Evolutionary conservation across 2,113 vertebrate species (phyloP).

Genomic region (Raja brachyura): DNA sequence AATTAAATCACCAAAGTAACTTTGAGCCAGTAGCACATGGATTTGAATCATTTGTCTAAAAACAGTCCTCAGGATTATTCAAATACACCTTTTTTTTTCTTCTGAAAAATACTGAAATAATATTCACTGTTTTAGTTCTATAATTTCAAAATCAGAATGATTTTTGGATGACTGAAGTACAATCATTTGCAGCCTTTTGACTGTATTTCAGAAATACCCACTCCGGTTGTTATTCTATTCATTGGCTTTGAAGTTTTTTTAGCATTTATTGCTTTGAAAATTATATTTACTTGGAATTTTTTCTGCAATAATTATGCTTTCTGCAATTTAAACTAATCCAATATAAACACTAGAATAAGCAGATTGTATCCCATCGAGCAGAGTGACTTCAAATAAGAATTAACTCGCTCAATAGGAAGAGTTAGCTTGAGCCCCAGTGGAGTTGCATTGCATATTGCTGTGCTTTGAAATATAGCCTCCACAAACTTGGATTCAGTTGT

Average conservation of each 20-base stretch:
- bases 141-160: background rate
- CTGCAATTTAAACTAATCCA: slow-evolving; percentile 23
- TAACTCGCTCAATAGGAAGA: slow-evolving; percentile 6
- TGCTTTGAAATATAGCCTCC: background rate
- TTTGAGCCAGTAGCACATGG: background rate
- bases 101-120: background rate
- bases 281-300: background rate
- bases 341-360: slow-evolving; percentile 31
- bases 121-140: background rate
- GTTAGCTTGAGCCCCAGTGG: background rate
- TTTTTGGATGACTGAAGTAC: background rate
- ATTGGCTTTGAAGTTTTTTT: background rate
- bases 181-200: background rate
- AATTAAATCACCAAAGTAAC: background rate
- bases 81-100: background rate
- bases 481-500: background rate
- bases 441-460: background rate
- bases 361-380: slow-evolving; percentile 14
- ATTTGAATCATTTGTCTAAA: background rate
- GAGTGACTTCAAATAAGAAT: slow-evolving; percentile 28
- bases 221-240: background rate
- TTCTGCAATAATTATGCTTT: slow-evolving; percentile 3
- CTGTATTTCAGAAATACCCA: background rate
- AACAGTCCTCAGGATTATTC: background rate
- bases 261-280: background rate